Conservation (phyloP, 2,888 invertebrate genomes). For the Tipula vernalis region DNA sequence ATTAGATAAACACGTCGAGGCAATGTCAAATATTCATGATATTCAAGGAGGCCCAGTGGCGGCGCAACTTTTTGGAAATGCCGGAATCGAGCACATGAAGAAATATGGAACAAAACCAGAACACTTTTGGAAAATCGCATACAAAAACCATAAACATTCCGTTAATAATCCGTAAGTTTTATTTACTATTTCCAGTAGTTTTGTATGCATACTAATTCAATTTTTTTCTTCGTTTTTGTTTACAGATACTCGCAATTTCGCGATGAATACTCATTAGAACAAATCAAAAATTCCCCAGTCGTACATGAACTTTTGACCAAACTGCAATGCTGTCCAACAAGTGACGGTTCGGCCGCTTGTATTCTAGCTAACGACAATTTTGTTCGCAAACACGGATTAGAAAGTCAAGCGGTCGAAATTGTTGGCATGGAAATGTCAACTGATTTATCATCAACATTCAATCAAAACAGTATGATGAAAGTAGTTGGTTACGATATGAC, state of each 20-base stretch:
- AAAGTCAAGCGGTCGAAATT: conserved; percentile 86
- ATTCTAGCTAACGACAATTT: conserved; percentile 85
- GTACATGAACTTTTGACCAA: conserved; percentile 90
- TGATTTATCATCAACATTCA: conserved; percentile 76
- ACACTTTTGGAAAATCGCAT: conserved; percentile 95
- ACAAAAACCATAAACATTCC: conserved; percentile 96
- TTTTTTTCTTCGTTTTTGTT: no score
- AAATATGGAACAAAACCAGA: conserved; percentile 79
- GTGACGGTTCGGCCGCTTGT: conserved; percentile 94
- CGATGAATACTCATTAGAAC: conserved; percentile 79
- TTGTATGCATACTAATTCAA: neutral
- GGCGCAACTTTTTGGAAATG: conserved; percentile 94
- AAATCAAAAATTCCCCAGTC: conserved; percentile 77
- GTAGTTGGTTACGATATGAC: conserved; percentile 89
- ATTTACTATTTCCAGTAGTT: neutral
- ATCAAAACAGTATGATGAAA: conserved; percentile 37
- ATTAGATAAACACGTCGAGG: conserved; percentile 72
- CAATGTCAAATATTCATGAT: conserved; percentile 74
- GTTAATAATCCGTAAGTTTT: conserved; percentile 82
- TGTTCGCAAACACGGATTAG: conserved; percentile 68
- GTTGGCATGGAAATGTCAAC: conserved; percentile 95
- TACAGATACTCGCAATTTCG: conserved; percentile 81
- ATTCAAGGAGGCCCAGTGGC: conserved; percentile 75
- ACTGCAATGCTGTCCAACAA: conserved; percentile 95
- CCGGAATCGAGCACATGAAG: conserved; percentile 77